A percentile compares a stretch with the other conserved stretches of the same genome.
Evolutionary conservation across 2,113 vertebrate genomes (phyloP).

Genomic region (Rhinopithecus roxellana): DNA sequence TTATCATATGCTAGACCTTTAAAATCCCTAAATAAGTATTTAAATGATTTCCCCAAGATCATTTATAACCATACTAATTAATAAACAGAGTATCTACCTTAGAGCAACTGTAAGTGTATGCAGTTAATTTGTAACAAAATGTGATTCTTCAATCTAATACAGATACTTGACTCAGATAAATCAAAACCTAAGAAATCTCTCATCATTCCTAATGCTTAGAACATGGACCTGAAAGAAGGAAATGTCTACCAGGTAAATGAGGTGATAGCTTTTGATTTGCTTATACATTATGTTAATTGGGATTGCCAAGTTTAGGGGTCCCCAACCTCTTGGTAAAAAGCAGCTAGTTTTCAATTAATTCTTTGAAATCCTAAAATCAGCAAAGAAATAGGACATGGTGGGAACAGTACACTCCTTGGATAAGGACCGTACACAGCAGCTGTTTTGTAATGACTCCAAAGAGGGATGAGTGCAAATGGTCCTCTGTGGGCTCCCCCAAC

Average conservation of each 20-base stretch:
- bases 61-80: not conserved
- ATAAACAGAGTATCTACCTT: not conserved
- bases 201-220: constrained; percentile 64
- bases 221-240: constrained; percentile 76
- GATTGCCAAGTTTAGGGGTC: not conserved
- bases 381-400: not conserved
- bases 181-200: constrained; percentile 82
- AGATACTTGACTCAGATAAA: constrained; percentile 80
- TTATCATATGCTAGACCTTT: not conserved
- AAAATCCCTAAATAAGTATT: not conserved
- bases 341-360: not conserved
- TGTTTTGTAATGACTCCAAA: not conserved
- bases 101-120: not conserved
- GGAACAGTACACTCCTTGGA: not conserved
- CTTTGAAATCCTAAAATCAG: not conserved
- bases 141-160: constrained; percentile 53
- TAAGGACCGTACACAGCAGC: not conserved
- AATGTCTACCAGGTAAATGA: constrained; percentile 82
- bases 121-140: not conserved
- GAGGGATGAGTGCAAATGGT: not conserved
- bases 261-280: not conserved
- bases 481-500: not conserved
- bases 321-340: not conserved
- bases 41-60: not conserved
- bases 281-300: not conserved